These are phyloP conservation scores for Brachionus paranguensis DNA, from an alignment of 1,140 invertebrate genomes.

Conservation along the genomic window DNA sequence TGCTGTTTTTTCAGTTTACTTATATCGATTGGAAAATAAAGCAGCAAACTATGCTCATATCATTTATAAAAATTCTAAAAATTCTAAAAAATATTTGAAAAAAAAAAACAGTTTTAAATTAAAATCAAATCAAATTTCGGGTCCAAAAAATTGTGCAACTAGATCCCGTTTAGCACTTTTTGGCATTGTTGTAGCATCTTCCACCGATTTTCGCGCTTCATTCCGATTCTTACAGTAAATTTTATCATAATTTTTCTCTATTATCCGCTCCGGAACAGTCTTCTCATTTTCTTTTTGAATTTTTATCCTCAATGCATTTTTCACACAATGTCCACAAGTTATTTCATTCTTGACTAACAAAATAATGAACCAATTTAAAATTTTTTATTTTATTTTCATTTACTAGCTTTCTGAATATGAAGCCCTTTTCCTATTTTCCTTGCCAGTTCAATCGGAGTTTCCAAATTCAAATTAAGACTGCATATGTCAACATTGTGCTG, in stretches of 20 bases:
- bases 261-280: not conserved
- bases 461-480: not conserved
- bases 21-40: too few species aligned
- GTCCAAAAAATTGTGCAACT: conserved; percentile 30
- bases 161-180: conserved; percentile 6
- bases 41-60: too few species aligned
- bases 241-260: conserved; percentile 10
- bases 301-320: not conserved
- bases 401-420: conserved; percentile 23
- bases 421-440: not conserved
- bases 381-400: not conserved
- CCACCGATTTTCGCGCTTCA: not conserved
- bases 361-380: not conserved
- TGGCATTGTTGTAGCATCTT: not conserved
- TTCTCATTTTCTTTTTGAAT: conserved; percentile 14
- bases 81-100: too few species aligned
- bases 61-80: too few species aligned
- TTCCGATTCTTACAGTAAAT: not conserved
- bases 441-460: not conserved
- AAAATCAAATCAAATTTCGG: not conserved
- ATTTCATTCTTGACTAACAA: conserved; percentile 7
- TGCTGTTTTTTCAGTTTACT: too few species aligned
- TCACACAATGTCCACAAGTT: not conserved
- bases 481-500: conserved; percentile 7
- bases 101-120: too few species aligned